Evolutionary conservation across 2,888 invertebrate genomes (phyloP).

Genomic region (Phytoseiulus persimilis): DNA sequence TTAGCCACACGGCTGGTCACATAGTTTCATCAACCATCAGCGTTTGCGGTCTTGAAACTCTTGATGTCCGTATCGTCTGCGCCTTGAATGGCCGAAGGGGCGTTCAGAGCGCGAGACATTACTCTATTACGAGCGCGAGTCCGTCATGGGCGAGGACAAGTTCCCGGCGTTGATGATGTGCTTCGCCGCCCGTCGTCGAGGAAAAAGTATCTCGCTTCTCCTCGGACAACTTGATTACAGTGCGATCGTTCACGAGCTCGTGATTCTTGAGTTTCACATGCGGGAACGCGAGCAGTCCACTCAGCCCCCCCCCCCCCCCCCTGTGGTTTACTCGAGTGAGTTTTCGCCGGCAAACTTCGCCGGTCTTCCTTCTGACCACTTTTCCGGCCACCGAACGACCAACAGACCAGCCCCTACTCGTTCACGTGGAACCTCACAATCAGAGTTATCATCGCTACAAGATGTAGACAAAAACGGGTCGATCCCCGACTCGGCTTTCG

Average conservation of each 20-base stretch:
- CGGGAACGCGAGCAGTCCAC: too few relatives aligned
- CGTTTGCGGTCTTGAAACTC: neutral
- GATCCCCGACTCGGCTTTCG: too few relatives aligned
- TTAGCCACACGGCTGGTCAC: neutral
- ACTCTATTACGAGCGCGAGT: neutral
- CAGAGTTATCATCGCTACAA: too few relatives aligned
- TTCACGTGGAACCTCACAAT: too few relatives aligned
- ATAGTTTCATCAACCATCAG: neutral
- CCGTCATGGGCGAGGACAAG: neutral
- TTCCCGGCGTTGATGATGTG: neutral
- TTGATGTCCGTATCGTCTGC: neutral
- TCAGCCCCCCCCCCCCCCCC: too few relatives aligned
- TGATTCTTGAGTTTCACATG: neutral
- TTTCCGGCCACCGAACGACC: too few relatives aligned
- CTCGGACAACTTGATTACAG: neutral
- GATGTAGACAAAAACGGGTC: too few relatives aligned
- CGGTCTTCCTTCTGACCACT: too few relatives aligned
- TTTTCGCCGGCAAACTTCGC: too few relatives aligned
- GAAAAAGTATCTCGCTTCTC: neutral
- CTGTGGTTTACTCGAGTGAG: too few relatives aligned
- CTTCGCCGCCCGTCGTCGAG: neutral
- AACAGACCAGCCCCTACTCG: too few relatives aligned
- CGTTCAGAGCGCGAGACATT: neutral
- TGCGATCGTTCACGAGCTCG: neutral
- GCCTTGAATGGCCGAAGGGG: neutral